Evolutionary conservation across 2,113 vertebrate genomes (phyloP).

Genomic region (Petrocephalus microphthalmus): DNA sequence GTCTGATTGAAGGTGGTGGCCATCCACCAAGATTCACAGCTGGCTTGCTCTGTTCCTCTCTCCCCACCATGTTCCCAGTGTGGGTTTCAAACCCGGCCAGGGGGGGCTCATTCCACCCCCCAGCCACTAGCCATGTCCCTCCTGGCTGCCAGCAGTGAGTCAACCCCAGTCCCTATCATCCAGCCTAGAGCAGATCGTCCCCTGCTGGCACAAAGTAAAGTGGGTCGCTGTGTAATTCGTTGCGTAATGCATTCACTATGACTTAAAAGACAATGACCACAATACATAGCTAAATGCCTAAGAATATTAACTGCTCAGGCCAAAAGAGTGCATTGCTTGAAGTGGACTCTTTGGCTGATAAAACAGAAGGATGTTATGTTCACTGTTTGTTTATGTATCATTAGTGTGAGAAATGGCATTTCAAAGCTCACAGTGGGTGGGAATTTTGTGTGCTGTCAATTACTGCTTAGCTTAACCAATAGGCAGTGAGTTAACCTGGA

Average conservation of each 20-base stretch:
- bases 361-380: neutral
- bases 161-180: neutral
- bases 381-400: neutral
- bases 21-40: neutral
- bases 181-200: neutral
- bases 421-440: neutral
- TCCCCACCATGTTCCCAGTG: neutral
- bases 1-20: too few relatives aligned
- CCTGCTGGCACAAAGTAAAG: neutral
- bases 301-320: neutral
- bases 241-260: neutral
- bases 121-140: neutral
- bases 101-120: neutral
- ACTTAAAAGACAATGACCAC: neutral
- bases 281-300: neutral
- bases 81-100: neutral
- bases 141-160: neutral
- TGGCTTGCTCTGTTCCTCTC: neutral
- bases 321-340: neutral
- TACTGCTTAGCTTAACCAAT: neutral
- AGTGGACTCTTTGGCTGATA: neutral
- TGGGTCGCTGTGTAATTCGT: neutral
- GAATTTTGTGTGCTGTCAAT: neutral
- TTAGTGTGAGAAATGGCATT: neutral
- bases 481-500: neutral